Evolutionary conservation across 2,888 invertebrate genomes (phyloP).

Genomic region (Luperina nickerlii): DNA sequence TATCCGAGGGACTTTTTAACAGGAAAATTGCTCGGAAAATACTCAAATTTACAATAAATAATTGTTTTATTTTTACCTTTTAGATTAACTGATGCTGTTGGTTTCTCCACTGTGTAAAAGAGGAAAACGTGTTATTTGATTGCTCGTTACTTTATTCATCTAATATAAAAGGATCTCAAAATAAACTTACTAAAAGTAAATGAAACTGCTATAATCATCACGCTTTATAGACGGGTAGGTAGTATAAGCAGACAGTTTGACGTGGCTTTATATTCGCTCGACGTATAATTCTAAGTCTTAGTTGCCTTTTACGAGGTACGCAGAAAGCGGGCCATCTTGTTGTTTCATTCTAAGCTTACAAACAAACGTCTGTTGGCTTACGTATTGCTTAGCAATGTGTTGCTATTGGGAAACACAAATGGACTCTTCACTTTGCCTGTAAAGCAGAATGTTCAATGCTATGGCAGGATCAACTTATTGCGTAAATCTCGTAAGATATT

Average conservation of each 20-base stretch:
- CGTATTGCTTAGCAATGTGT: no score
- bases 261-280: not conserved
- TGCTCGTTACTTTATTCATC: conserved; percentile 4
- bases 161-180: not conserved
- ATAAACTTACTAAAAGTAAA: not conserved
- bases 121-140: conserved; percentile 42
- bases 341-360: not conserved
- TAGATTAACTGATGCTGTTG: conserved; percentile 28
- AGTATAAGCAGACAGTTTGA: not conserved
- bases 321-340: not conserved
- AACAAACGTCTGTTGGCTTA: not conserved
- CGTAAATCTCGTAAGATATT: not conserved
- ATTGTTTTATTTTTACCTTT: conserved; percentile 46
- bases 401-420: not conserved
- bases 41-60: conserved; percentile 35
- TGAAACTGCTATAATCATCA: not conserved
- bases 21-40: conserved; percentile 9
- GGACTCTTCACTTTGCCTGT: not conserved
- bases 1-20: not conserved
- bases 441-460: not conserved
- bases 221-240: not conserved
- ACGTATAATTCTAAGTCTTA: not conserved
- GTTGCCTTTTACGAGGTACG: not conserved
- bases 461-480: no score
- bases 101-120: conserved; percentile 35